Base-by-base conservation (phyloP, 1,140 invertebrate species). In the Zaprionus camerounensis region DNA sequence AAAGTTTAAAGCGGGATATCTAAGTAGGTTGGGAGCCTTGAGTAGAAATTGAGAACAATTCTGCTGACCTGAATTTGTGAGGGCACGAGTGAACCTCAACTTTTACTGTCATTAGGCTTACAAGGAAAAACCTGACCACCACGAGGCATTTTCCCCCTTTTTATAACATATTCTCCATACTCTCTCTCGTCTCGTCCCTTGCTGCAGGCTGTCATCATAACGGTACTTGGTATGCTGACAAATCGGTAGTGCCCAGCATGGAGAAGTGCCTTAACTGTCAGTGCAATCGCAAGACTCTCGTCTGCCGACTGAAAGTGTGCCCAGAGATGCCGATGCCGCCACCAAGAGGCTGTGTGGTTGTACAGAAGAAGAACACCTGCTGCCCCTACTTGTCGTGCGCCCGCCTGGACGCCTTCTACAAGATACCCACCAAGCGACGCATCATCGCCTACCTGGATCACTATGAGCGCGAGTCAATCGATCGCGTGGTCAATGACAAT, bases 191-290 rank as follows among this genome's bases (percentile, higher is more conserved):
- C 20, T 26, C 7, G 34, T 3, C 11, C 4, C 22, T 55, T 15
- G 17, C 93, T 63, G 46, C 91, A 95, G 95, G 94, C 61, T 97
- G 96, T 91, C 94, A 94, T 87, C 96, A 96, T 88, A 95, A 95
- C 80, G 95, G 94, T 26, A 94, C 94, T 44, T 94, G 94, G 91
- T 95, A 94, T 85, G 93, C 94, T n/a, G 95, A 95, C 83, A 95
- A 95, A 46, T 92, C 93, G 13, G 78, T 93, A 49, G 96, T 97
- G 67, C 84, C 93, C 67, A 96, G 96, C 55, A 93, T 94, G 36
- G 96, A 97, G 86, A 95, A 96, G 13, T 98, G 97, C 91, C 93
- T 98, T 31, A 95, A 94, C 70, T 98, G 97, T 93, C 94, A 94
- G 69, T 97, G 97, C 92, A 94, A 93, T 24, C 94, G 94, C 3